Evolutionary conservation across 2,113 vertebrate genomes (phyloP).

Genomic region (Pygoscelis antarcticus): DNA sequence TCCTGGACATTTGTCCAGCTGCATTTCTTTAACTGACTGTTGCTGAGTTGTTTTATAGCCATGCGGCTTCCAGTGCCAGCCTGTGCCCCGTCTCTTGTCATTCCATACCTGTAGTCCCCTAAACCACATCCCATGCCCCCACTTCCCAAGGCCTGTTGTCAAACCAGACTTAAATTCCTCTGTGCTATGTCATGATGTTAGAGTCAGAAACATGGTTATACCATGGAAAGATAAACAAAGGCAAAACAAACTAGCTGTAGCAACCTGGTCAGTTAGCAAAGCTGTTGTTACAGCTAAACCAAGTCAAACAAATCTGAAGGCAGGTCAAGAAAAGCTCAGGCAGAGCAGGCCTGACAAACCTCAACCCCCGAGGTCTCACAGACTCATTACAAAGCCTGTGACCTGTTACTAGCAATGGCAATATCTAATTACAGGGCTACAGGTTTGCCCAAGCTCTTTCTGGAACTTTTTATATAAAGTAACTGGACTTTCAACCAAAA

Average conservation of each 20-base stretch:
- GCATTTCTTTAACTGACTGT: not conserved
- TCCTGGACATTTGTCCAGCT: not conserved
- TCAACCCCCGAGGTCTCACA: not conserved
- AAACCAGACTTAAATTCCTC: not conserved
- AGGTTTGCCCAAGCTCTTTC: not conserved
- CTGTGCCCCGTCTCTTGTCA: not conserved
- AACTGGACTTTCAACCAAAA: not conserved
- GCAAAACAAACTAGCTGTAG: not conserved
- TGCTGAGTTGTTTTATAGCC: not conserved
- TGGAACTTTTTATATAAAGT: not conserved
- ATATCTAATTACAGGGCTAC: not conserved
- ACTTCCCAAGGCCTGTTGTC: not conserved
- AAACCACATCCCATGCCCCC: accelerated
- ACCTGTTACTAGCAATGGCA: not conserved
- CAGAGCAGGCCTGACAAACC: not conserved
- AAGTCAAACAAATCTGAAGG: not conserved
- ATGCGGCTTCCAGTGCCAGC: not conserved
- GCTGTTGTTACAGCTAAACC: not conserved
- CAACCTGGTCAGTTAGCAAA: not conserved
- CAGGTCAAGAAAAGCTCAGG: not conserved
- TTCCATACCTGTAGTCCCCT: not conserved
- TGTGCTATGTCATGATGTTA: not conserved
- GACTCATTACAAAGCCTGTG: not conserved
- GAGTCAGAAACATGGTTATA: not conserved
- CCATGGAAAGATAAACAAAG: not conserved